Percentiles rank a stretch among this genome's conserved stretches.
Evolutionary conservation across 2,888 invertebrate species (phyloP).

Genomic region (Sphaeridia pumilis): DNA sequence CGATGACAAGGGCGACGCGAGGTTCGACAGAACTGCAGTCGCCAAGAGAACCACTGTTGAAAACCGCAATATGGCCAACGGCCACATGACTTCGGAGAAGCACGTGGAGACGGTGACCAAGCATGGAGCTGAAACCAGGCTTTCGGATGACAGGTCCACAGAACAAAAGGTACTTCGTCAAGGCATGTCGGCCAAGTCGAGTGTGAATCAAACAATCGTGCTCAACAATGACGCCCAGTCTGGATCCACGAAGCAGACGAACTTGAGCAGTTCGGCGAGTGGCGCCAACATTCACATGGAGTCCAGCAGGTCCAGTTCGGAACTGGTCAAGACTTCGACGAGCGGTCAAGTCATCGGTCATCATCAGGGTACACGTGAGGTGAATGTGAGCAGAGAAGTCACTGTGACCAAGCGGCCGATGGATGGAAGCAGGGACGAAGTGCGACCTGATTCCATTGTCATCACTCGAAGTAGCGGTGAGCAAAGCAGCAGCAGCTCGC

Average conservation of each 20-base stretch:
- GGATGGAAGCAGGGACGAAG: constrained; percentile 16
- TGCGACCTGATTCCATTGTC: constrained; percentile 20
- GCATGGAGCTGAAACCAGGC: constrained; percentile 27
- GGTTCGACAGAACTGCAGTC: constrained; percentile 27
- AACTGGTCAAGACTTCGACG: not conserved
- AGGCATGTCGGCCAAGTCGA: constrained; percentile 34
- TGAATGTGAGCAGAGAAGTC: constrained; percentile 33
- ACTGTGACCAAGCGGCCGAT: constrained; percentile 32
- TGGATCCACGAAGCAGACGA: not conserved
- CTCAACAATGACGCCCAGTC: constrained; percentile 21
- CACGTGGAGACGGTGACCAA: constrained; percentile 29
- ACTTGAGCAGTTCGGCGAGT: not conserved
- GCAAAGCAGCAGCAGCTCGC: not conserved
- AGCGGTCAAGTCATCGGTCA: constrained; percentile 39
- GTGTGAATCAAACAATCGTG: constrained; percentile 29
- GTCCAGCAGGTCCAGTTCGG: not conserved
- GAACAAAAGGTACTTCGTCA: constrained; percentile 34
- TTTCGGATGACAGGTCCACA: constrained; percentile 24
- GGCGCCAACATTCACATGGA: too few relatives aligned
- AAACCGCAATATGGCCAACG: constrained; percentile 25
- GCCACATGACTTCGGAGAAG: constrained; percentile 31
- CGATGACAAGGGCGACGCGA: constrained; percentile 30
- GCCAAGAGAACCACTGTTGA: constrained; percentile 29
- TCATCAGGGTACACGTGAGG: constrained; percentile 33
- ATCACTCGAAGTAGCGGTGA: constrained; percentile 14